phyloP scores from a whole-genome alignment of 2,113 vertebrate species.

The Plecotus auritus region DNA sequence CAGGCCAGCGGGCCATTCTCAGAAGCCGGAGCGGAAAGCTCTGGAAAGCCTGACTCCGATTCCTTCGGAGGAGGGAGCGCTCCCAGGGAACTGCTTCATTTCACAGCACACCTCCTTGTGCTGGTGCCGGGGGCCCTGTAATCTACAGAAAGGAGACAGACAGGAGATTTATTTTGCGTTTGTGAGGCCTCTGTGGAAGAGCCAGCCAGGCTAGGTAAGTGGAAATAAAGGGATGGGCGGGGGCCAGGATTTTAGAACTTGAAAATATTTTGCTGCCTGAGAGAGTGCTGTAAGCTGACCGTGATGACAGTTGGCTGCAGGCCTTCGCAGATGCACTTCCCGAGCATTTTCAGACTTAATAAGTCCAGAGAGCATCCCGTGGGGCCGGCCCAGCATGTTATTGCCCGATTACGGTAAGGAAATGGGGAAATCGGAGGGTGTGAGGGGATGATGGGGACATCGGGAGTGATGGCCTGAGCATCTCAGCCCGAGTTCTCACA shows the following conservation, averaged over 20 bases:
- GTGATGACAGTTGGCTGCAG: constrained; percentile 24
- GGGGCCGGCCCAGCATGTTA: not conserved
- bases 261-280: constrained; percentile 22
- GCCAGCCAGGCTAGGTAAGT: not conserved
- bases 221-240: not conserved
- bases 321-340: constrained; percentile 45
- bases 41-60: not conserved
- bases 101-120: not conserved
- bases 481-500: not conserved
- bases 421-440: not conserved
- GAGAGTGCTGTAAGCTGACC: not conserved
- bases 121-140: not conserved
- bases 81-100: not conserved
- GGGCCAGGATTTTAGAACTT: not conserved
- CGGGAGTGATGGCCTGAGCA: not conserved
- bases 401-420: constrained; percentile 33
- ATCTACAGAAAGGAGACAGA: not conserved
- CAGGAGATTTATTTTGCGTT: not conserved
- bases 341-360: constrained; percentile 46
- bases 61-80: not conserved
- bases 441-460: not conserved
- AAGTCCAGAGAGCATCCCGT: constrained; percentile 21
- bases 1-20: not conserved
- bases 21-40: not conserved
- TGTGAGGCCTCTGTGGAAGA: not conserved